Base-by-base conservation (phyloP, 2,888 invertebrate genomes). In the Volucella bombylans region DNA sequence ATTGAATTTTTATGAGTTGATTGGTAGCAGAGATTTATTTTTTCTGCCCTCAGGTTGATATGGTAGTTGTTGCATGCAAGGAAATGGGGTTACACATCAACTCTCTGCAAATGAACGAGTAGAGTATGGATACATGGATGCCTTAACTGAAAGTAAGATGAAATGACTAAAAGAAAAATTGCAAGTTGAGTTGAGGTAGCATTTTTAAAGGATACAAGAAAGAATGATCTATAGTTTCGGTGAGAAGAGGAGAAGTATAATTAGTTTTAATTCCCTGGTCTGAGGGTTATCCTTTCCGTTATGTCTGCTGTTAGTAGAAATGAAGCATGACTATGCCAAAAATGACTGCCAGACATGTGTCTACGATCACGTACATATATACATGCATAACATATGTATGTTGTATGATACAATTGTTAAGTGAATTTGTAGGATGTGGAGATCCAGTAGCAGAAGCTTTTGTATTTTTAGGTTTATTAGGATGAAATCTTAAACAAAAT, bases 1-100 rank as follows among this genome's bases (percentile, higher is more conserved):
- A 83, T 83, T 64, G 79, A 79, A 83, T 83, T 83, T 83, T 83
- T 80, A 83, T 79, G 79, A 79, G 83, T 69, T 83, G 83, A 83
- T 83, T 79, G 83, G 83, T 74, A 79, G 64, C 78, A 74, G 73
- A 74, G 68, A 79, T 83, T 83, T 74, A 79, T 83, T 79, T 79
- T 74, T 83, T 31, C 31, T 61, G 69, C 74, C 83, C 83, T 73
- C 83, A 79, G 80, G 79, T 73, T 64, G 74, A 73, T 73, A 67
- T 55, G 69, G 73, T 78, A 59, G 72, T 41, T 82, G 78, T 41
- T 67, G 50, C 54, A 72, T 72, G 52, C 49, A 57, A 61, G 82
- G 61, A 82, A 82, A 82, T 82, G 77, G 82, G 77, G 67, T 82
- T 82, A 82, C 31, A 4, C 78, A 82, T 61, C 77, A 61, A 77